These are phyloP conservation scores for Psammodynastes pulverulentus DNA, from an alignment of 2,113 vertebrate genomes.

Conservation along the genomic window DNA sequence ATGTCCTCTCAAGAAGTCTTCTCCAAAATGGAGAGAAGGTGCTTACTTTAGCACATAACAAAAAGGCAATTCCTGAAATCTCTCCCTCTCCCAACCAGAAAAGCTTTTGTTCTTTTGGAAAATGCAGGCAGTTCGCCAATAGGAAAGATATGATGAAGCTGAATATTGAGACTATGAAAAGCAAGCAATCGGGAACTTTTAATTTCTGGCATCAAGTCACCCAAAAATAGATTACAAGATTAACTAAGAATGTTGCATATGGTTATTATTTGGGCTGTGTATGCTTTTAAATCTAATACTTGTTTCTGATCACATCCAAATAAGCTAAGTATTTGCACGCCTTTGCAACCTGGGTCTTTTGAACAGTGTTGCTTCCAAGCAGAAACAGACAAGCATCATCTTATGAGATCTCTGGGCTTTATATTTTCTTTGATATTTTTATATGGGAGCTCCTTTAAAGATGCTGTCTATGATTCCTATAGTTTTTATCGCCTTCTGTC, in stretches of 20 bases:
- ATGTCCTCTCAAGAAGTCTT: neutral
- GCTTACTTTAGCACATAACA: neutral
- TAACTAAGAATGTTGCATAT: neutral
- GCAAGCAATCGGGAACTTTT: neutral
- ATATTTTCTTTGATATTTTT: neutral
- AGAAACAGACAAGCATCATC: neutral
- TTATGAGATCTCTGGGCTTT: neutral
- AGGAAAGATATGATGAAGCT: neutral
- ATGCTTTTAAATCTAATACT: neutral
- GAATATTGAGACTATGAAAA: neutral
- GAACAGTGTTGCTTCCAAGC: neutral
- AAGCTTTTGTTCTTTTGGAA: neutral
- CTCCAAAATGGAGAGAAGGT: neutral
- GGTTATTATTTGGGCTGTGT: neutral
- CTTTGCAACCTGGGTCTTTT: neutral
- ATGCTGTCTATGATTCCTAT: neutral
- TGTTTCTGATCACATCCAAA: neutral
- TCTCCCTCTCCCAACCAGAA: neutral
- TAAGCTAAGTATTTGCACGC: neutral
- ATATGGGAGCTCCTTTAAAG: neutral
- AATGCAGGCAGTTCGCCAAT: neutral
- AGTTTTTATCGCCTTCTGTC: neutral
- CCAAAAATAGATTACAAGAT: neutral
- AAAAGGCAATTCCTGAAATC: neutral
- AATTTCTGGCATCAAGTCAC: neutral